These are phyloP conservation scores for Sebastiscus tertius DNA, from an alignment of 2,797 vertebrate genomes.

Conservation along the genomic window DNA sequence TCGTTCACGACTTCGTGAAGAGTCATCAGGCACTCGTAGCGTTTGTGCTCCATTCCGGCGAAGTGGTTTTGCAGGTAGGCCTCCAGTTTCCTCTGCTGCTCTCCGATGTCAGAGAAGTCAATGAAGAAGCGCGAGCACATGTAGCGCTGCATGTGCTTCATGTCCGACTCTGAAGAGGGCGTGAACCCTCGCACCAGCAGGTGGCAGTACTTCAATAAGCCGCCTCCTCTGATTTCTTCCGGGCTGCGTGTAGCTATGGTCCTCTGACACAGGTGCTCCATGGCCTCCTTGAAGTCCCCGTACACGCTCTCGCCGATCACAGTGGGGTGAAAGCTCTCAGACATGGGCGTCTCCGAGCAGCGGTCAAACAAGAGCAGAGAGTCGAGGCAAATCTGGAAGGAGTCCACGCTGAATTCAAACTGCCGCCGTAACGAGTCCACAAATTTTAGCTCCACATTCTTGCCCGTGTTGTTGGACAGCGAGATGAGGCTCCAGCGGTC, in stretches of 20 bases:
- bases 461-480: conserved; percentile 95
- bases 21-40: conserved; percentile 95
- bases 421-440: conserved; percentile 94
- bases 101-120: conserved; percentile 92
- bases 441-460: conserved; percentile 97
- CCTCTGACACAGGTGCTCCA: conserved; percentile 89
- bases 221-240: conserved; percentile 94
- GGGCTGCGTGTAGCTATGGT: conserved; percentile 93
- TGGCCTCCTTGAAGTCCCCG: conserved; percentile 91
- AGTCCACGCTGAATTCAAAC: conserved; percentile 98
- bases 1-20: conserved; percentile 94
- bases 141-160: conserved; percentile 93
- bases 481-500: conserved; percentile 99
- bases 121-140: conserved; percentile 99
- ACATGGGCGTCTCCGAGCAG: conserved; percentile 93
- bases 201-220: conserved; percentile 97
- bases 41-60: conserved; percentile 90
- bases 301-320: conserved; percentile 95
- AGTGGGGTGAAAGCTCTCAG: conserved; percentile 93
- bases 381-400: conserved; percentile 96
- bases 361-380: conserved; percentile 92
- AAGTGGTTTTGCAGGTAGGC: conserved; percentile 97
- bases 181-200: conserved; percentile 92
- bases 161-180: conserved; percentile 86
- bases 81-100: conserved; percentile 94